Conservation (phyloP, 2,797 vertebrate genomes). For the Pangasius mekongensis region DNA sequence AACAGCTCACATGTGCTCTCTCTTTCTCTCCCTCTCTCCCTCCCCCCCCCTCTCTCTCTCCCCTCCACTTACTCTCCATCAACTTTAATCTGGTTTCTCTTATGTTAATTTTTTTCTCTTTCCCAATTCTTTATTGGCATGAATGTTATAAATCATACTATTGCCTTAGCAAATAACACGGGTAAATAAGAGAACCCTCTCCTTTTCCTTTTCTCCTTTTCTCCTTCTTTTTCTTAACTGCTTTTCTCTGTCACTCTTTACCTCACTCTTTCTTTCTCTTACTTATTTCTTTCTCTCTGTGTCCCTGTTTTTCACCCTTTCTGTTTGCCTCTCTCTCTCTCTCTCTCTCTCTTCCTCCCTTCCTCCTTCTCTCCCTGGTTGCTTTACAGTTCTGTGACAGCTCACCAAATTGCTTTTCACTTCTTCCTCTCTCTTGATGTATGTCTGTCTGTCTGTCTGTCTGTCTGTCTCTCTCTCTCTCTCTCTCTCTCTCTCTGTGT, state of each 20-base stretch:
- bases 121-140: not conserved
- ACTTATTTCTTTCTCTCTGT: conserved; percentile 1
- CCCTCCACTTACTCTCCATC: not conserved
- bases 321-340: not conserved
- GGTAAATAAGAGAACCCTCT: conserved; percentile 1
- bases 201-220: not conserved
- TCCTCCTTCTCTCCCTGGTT: not conserved
- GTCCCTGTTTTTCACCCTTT: not conserved
- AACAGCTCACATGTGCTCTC: not conserved
- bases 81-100: not conserved
- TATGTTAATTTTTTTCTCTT: not conserved
- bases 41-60: not conserved
- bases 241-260: not conserved
- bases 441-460: not conserved
- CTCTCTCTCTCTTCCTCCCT: not conserved
- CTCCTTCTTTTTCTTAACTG: not conserved
- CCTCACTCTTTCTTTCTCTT: not conserved
- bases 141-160: not conserved
- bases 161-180: not conserved
- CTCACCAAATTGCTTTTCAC: conserved; percentile 4
- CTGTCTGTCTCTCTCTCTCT: conserved; percentile 20
- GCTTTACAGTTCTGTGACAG: conserved; percentile 4
- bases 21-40: not conserved
- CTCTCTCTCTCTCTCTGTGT: conserved; percentile 37
- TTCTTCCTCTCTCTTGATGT: not conserved